phyloP scores from a whole-genome alignment of 2,797 vertebrate species.

The Chromis chromis region DNA sequence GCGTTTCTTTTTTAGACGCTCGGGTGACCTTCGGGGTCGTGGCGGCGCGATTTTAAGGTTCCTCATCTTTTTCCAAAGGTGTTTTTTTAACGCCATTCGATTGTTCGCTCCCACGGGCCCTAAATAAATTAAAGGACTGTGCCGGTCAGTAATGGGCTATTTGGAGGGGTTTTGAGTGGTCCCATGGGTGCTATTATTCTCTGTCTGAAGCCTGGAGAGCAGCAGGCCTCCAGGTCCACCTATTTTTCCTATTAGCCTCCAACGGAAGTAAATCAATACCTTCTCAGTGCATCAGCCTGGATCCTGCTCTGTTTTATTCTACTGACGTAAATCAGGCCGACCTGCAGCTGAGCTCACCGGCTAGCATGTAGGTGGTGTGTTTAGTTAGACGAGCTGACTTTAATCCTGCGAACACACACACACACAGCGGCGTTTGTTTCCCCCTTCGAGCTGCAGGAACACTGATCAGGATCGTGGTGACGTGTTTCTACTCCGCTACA shows the following conservation, averaged over 20 bases:
- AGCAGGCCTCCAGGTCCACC: constrained; percentile 24
- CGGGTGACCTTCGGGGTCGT: too few species aligned
- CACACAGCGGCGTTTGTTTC: too few species aligned
- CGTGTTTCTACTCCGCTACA: too few species aligned
- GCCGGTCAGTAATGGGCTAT: constrained; percentile 38
- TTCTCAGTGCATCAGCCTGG: constrained; percentile 6
- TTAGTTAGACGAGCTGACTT: too few species aligned
- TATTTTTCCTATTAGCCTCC: constrained; percentile 21
- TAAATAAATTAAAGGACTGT: constrained; percentile 18
- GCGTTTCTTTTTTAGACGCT: too few species aligned
- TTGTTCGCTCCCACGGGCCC: neutral
- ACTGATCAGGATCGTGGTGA: too few species aligned
- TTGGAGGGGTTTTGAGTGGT: constrained; percentile 31
- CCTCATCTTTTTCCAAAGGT: too few species aligned
- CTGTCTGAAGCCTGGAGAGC: constrained; percentile 10
- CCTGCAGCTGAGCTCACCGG: constrained; percentile 57
- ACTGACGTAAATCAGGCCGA: constrained; percentile 31
- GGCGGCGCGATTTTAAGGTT: too few species aligned
- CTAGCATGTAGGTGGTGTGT: too few species aligned
- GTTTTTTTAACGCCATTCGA: too few species aligned
- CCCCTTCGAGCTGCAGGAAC: too few species aligned
- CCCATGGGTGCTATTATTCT: constrained; percentile 46
- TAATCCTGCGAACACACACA: too few species aligned
- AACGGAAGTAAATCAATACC: constrained; percentile 28
- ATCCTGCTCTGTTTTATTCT: neutral